These are phyloP conservation scores for Beris chalybata DNA, from an alignment of 2,888 invertebrate genomes.

Conservation along the genomic window DNA sequence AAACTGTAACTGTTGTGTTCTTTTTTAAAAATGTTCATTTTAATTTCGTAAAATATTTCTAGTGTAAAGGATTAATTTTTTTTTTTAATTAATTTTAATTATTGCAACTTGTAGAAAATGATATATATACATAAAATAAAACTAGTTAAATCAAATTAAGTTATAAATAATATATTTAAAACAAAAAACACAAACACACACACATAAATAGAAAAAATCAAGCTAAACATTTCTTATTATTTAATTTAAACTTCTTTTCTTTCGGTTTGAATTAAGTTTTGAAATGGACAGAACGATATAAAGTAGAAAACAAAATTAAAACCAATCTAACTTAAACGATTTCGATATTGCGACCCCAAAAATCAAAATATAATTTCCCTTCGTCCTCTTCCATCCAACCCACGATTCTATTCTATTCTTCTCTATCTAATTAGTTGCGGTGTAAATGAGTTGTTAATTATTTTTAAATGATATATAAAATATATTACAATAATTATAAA, in stretches of 20 bases:
- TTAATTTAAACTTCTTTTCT: neutral
- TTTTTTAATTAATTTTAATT: slow-evolving; percentile 1
- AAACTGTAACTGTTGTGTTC: slow-evolving; percentile 29
- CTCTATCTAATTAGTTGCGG: slow-evolving; percentile 28
- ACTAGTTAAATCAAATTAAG: slow-evolving; percentile 23
- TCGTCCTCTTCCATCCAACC: neutral
- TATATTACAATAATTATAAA: slow-evolving; percentile 14
- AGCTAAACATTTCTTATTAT: slow-evolving; percentile 7
- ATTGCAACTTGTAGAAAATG: slow-evolving; percentile 19
- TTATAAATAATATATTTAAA: slow-evolving; percentile 31
- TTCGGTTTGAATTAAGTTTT: neutral
- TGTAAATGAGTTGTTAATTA: slow-evolving; percentile 42
- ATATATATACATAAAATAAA: slow-evolving; percentile 16
- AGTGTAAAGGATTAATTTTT: slow-evolving; percentile 17
- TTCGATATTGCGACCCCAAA: no score
- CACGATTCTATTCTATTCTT: slow-evolving; percentile 26
- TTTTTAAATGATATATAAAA: slow-evolving; percentile 36
- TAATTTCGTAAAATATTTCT: slow-evolving; percentile 22
- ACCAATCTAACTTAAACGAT: neutral
- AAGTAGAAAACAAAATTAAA: slow-evolving; percentile 1
- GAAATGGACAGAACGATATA: neutral
- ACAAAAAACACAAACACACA: slow-evolving; percentile 15
- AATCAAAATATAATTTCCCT: no score
- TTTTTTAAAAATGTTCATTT: slow-evolving; percentile 18
- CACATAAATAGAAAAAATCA: slow-evolving; percentile 14